Percentiles rank a stretch among this genome's conserved stretches.
phyloP scores from a whole-genome alignment of 2,113 vertebrate genomes.

The Catharus minimus region DNA sequence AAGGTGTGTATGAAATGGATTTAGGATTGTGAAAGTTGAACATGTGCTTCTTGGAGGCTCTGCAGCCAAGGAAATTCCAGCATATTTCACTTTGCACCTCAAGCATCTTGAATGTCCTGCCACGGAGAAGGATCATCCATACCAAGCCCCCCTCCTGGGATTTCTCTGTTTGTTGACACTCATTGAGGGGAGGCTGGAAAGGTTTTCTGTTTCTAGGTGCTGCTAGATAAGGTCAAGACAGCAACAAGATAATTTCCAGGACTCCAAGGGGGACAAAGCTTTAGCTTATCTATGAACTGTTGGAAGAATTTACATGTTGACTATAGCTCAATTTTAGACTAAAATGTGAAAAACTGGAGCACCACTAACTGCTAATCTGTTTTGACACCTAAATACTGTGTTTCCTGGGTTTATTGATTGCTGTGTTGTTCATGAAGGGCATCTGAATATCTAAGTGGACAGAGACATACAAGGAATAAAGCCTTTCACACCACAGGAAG shows the following conservation, averaged over 20 bases:
- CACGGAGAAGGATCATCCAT: neutral
- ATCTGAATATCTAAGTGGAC: neutral
- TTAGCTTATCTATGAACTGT: neutral
- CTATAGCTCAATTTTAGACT: neutral
- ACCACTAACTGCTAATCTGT: neutral
- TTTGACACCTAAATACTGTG: slow-evolving; percentile 8
- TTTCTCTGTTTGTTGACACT: neutral
- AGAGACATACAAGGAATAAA: neutral
- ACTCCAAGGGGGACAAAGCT: neutral
- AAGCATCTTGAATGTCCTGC: neutral
- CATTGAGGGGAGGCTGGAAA: neutral
- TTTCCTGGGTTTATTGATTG: neutral
- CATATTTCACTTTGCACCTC: neutral
- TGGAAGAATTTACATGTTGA: neutral
- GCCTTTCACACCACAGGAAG: neutral
- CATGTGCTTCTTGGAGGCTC: neutral
- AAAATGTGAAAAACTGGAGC: neutral
- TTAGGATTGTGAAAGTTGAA: neutral
- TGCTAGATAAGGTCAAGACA: neutral
- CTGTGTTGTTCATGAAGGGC: neutral
- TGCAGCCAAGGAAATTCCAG: neutral
- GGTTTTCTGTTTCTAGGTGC: neutral
- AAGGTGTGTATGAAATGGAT: neutral
- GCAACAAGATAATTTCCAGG: neutral
- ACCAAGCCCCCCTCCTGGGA: neutral